Percentiles rank a stretch among this genome's conserved stretches.
phyloP scores from a whole-genome alignment of 2,888 invertebrate genomes.

The Eustalomyia histrio region DNA sequence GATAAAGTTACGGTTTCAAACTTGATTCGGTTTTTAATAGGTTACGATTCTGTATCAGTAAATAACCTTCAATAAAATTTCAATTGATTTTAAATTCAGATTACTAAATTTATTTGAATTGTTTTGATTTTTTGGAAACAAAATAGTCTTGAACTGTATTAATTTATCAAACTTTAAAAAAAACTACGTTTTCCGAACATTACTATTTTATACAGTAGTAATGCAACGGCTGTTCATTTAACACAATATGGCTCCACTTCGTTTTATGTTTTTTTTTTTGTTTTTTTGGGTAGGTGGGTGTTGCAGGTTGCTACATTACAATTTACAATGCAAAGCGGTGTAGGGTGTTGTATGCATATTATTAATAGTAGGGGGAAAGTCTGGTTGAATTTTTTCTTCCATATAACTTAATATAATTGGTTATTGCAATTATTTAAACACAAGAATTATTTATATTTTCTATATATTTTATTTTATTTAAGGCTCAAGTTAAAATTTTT shows the following conservation, averaged over 20 bases:
- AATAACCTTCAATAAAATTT: too few relatives aligned
- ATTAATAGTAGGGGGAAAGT: conserved; percentile 57
- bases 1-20: too few relatives aligned
- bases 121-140: too few relatives aligned
- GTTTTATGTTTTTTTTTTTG: neutral
- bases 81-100: too few relatives aligned
- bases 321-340: conserved; percentile 20
- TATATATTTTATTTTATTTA: too few relatives aligned
- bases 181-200: too few relatives aligned
- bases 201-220: neutral
- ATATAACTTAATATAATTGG: neutral
- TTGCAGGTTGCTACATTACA: conserved; percentile 6
- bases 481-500: too few relatives aligned
- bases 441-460: neutral
- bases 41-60: too few relatives aligned
- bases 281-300: conserved; percentile 2
- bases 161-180: too few relatives aligned
- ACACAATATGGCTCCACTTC: neutral
- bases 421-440: neutral
- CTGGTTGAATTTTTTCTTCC: conserved; percentile 53
- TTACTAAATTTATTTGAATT: too few relatives aligned
- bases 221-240: neutral
- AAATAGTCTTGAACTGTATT: too few relatives aligned
- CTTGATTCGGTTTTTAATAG: too few relatives aligned
- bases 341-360: conserved; percentile 28